phyloP scores from a whole-genome alignment of 2,888 invertebrate genomes.

The Drosophila falleni region DNA sequence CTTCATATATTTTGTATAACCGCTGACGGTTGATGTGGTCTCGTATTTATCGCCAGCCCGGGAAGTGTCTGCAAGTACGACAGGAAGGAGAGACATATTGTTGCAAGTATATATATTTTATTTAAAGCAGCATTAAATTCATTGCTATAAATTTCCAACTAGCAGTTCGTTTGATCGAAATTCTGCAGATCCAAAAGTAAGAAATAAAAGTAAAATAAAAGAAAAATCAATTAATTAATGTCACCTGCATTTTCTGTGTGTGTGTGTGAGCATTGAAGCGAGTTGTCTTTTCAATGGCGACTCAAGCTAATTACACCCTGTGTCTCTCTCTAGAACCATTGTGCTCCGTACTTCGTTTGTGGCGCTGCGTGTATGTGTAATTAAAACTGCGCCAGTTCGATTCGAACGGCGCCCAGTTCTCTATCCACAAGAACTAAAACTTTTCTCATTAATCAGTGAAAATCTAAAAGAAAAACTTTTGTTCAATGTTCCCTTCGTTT shows the following conservation, averaged over 20 bases:
- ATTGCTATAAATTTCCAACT: neutral
- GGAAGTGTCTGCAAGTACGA: slow-evolving; percentile 87
- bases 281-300: slow-evolving; percentile 64
- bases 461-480: slow-evolving; percentile 82
- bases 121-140: slow-evolving; percentile 38
- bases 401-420: slow-evolving; percentile 48
- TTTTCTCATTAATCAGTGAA: slow-evolving; percentile 82
- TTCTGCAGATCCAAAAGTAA: neutral
- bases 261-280: slow-evolving; percentile 54
- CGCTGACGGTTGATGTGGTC: slow-evolving; percentile 92
- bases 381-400: slow-evolving; percentile 76
- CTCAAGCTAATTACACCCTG: slow-evolving; percentile 71
- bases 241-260: slow-evolving; percentile 64
- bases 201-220: slow-evolving; percentile 15
- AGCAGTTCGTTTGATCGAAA: slow-evolving; percentile 11
- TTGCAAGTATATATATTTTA: neutral
- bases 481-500: slow-evolving; percentile 51
- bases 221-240: slow-evolving; percentile 80
- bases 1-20: slow-evolving; percentile 96
- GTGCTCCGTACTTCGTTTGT: neutral
- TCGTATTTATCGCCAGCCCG: slow-evolving; percentile 95
- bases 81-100: slow-evolving; percentile 17
- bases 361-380: slow-evolving; percentile 68
- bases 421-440: slow-evolving; percentile 67
- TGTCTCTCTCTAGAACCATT: neutral